Evolutionary conservation across 2,113 vertebrate species (phyloP), one percentile per base, ranked within the genome.

Genomic region (Myxocyprinus asiaticus): DNA sequence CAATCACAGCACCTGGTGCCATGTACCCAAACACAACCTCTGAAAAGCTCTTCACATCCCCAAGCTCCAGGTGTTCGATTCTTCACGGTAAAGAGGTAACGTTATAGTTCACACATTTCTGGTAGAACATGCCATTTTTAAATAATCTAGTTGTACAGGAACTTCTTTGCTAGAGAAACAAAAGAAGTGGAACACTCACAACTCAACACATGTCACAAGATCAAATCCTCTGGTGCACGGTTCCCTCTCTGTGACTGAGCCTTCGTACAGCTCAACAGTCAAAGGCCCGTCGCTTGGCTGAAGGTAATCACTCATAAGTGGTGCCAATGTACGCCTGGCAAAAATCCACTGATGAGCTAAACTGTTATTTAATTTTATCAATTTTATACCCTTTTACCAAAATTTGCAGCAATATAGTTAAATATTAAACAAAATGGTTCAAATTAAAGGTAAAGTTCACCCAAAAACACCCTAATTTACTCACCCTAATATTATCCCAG

Each of bases 1-100:
- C 88, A 70, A 98, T 92, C 3, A 95, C 89, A 2, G 90, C 85
- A 4, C 76, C 77, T 22, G 98, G 98, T 78, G 90, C 88, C 94
- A 98, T 94, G 89, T 95, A 97, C 68, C 96, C 97, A 88, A 99
- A 99, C 44, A 99, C 88, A 17, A 96, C 95, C 67, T 95, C 90
- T 11, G 95, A 93, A 87, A 99, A 97, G 65, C 73, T 88, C 81
- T 92, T 87, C 69, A 99, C 86, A 17, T 96, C 94, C 2, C 87
- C 76, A 15, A 91, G 85, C 48, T 94, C 89, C 83, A 99, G 88
- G 79, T 99, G 98, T 85, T 99, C 97, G 78, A 99, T 95, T 86
- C 98, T 99, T 82, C 74, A 90, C 83, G 56, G 51, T 10, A 48
- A 33, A 33, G 22, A 33, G 22, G 33, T 9, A 12, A 0, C 3